Evolutionary conservation across 2,113 vertebrate genomes (phyloP).

Genomic region (Bolborhynchus lineola): DNA sequence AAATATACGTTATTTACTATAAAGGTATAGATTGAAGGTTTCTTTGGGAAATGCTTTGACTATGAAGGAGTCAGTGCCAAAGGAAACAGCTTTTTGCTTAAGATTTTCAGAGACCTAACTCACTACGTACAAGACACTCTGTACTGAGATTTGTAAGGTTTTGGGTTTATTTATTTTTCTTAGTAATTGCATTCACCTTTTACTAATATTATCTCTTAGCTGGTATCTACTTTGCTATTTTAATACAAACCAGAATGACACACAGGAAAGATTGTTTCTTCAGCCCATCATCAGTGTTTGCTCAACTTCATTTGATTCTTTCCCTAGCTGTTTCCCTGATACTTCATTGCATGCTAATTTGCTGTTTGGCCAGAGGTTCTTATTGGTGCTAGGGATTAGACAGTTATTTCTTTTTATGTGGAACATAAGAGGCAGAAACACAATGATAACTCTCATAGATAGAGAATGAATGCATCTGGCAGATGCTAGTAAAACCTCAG

Average conservation of each 20-base stretch:
- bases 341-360: constrained; percentile 63
- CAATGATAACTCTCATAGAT: background rate
- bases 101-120: constrained; percentile 8
- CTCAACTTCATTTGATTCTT: constrained; percentile 7
- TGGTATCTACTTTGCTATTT: constrained; percentile 59
- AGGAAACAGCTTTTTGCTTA: constrained; percentile 25
- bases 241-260: constrained; percentile 37
- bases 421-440: constrained; percentile 20
- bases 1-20: background rate
- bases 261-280: constrained; percentile 43
- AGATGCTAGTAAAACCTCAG: background rate
- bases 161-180: background rate
- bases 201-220: constrained; percentile 39
- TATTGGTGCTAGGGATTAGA: constrained; percentile 34
- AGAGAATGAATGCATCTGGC: constrained; percentile 19
- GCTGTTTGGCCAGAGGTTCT: constrained; percentile 39
- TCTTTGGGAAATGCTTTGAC: constrained; percentile 48
- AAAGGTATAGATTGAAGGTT: background rate
- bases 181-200: constrained; percentile 1
- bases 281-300: constrained; percentile 4
- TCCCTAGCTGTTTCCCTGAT: constrained; percentile 4
- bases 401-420: constrained; percentile 20
- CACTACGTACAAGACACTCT: background rate
- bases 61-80: constrained; percentile 53
- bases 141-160: background rate